Evolutionary conservation across 2,888 invertebrate species (phyloP).

Genomic region (Ophraella communa): DNA sequence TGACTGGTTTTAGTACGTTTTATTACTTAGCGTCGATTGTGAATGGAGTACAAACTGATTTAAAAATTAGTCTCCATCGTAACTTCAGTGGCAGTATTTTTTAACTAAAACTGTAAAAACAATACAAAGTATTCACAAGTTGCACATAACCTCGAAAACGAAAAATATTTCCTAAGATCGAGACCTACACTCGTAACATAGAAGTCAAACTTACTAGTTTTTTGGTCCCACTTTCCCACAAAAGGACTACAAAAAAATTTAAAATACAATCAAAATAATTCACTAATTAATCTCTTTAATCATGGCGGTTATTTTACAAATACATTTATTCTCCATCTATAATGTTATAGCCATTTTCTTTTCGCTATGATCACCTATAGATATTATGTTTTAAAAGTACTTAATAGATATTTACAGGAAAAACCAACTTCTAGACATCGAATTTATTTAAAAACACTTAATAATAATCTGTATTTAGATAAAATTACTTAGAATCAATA

Average conservation of each 20-base stretch:
- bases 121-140: neutral
- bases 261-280: neutral
- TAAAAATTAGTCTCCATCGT: too few species aligned
- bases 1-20: too few species aligned
- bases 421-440: slow-evolving; percentile 54
- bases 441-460: slow-evolving; percentile 55
- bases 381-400: slow-evolving; percentile 34
- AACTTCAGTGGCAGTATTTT: neutral
- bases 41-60: too few species aligned
- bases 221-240: slow-evolving; percentile 19
- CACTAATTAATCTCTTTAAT: neutral
- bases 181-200: neutral
- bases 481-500: slow-evolving; percentile 58
- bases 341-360: slow-evolving; percentile 11
- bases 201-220: slow-evolving; percentile 8
- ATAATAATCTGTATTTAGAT: slow-evolving; percentile 54
- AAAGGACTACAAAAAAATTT: neutral
- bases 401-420: slow-evolving; percentile 44
- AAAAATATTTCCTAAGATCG: neutral
- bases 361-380: neutral
- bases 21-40: too few species aligned
- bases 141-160: neutral
- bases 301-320: neutral
- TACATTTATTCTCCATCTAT: slow-evolving; percentile 5
- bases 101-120: neutral